Evolutionary conservation across 2,888 invertebrate genomes (phyloP).

Genomic region (Synanthedon myopaeformis): DNA sequence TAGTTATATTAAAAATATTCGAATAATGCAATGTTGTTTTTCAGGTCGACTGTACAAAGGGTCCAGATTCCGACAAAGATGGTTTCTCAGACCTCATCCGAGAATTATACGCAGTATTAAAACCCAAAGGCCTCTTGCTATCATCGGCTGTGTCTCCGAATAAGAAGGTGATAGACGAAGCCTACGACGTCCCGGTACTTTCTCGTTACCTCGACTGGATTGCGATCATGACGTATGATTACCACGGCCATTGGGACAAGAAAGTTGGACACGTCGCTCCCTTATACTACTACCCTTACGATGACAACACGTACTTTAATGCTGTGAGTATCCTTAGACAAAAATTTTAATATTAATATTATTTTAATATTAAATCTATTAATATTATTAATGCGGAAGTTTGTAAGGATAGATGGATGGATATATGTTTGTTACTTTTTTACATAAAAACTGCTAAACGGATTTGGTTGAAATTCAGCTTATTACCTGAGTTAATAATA

Average conservation of each 20-base stretch:
- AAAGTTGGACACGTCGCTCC: constrained; percentile 92
- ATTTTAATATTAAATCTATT: no score
- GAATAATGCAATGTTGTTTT: constrained; percentile 8
- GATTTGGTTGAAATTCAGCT: no score
- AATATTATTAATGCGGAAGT: no score
- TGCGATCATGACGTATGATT: constrained; percentile 93
- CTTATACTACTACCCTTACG: constrained; percentile 83
- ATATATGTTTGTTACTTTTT: no score
- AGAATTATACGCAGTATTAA: constrained; percentile 77
- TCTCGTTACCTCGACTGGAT: constrained; percentile 88
- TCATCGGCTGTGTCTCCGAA: constrained; percentile 90
- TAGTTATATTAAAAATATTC: constrained; percentile 1
- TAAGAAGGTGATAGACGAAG: constrained; percentile 87
- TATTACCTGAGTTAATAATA: no score
- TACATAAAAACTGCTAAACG: no score
- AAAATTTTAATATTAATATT: no score
- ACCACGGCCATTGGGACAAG: constrained; percentile 93
- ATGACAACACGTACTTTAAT: constrained; percentile 85
- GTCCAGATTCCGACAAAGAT: constrained; percentile 85
- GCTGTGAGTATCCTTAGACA: constrained; percentile 66
- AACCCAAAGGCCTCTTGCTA: constrained; percentile 76
- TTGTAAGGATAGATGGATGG: no score
- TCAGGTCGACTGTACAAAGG: constrained; percentile 86
- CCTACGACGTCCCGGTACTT: constrained; percentile 83
- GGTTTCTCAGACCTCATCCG: constrained; percentile 80